Evolutionary conservation across 2,888 invertebrate species (phyloP).

Genomic region (Cephus sareptanus): DNA sequence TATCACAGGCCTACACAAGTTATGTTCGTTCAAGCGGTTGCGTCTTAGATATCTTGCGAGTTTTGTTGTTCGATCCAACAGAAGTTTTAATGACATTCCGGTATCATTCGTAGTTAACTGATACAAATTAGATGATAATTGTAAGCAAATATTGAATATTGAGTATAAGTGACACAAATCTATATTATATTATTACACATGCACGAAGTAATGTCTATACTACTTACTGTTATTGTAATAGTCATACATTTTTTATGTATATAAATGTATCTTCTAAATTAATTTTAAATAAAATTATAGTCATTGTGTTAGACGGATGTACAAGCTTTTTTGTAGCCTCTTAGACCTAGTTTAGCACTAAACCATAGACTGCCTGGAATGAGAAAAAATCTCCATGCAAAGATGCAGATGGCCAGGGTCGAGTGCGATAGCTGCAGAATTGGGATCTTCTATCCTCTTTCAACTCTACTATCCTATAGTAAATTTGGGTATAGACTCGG

Average conservation of each 20-base stretch:
- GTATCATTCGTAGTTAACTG: conserved; percentile 55
- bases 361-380: too few relatives aligned
- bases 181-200: conserved; percentile 52
- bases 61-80: not conserved
- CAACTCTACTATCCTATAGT: too few relatives aligned
- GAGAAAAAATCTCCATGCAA: too few relatives aligned
- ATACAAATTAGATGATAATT: conserved; percentile 50
- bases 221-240: conserved; percentile 52
- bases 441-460: too few relatives aligned
- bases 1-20: conserved; percentile 25
- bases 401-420: too few relatives aligned
- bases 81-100: conserved; percentile 58
- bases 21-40: not conserved
- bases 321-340: not conserved
- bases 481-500: too few relatives aligned
- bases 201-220: conserved; percentile 50
- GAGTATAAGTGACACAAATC: conserved; percentile 35
- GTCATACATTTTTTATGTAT: conserved; percentile 65
- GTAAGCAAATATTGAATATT: conserved; percentile 28
- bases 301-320: conserved; percentile 58
- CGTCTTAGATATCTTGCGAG: not conserved
- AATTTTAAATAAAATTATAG: conserved; percentile 65
- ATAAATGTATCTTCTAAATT: conserved; percentile 65
- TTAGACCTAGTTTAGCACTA: too few relatives aligned
- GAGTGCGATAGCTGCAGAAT: too few relatives aligned